Evolutionary conservation across 2,888 invertebrate species (phyloP), one percentile per base, ranked within the genome.

Genomic region (Punctoribates punctum): DNA sequence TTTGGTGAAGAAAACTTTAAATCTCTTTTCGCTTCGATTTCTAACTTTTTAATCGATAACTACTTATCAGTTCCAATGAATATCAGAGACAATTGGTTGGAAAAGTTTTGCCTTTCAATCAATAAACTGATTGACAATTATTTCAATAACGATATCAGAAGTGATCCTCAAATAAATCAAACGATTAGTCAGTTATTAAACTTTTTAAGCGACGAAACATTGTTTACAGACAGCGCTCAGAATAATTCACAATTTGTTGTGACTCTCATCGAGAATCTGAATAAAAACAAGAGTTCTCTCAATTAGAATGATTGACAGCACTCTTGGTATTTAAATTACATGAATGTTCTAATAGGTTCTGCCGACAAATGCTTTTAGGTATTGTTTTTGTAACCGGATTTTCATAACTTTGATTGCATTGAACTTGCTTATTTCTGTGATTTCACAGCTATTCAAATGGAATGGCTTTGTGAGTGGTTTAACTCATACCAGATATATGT

Each of bases 31-130:
- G 5, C 38, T 65, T 65, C 27, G 17, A 65, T 65, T 13, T 27
- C 65, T 1, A 20, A 38, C 17, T 65, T 65, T 9, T 11, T 65
- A 27, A 65, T 65, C 4, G 9, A 65, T 65, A 65, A 65, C 38
- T 65, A n/a, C n/a, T 34, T 15, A 17, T 65, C 34, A 5, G 65
- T 65, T 38, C 65, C 65, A 11, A 34, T 38, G 9, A 34, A 65
- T 65, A 65, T 65, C 6, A 65, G 38, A 38, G n/a, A 34, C 34
- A 65, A 65, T 38, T 65, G 65, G 65, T 34, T 65, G 1, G 65
- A 65, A 38, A 65, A 65, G 65, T 65, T 65, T 38, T 65, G 65
- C 38, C 2, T 34, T n/a, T n/a, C 65, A 25, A 34, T 65, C n/a
- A n/a, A 65, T 65, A 65, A 65, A 65, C 25, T 65, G 1, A 65